Base-by-base conservation (phyloP, 1,140 invertebrate genomes). In the Nephila pilipes region DNA sequence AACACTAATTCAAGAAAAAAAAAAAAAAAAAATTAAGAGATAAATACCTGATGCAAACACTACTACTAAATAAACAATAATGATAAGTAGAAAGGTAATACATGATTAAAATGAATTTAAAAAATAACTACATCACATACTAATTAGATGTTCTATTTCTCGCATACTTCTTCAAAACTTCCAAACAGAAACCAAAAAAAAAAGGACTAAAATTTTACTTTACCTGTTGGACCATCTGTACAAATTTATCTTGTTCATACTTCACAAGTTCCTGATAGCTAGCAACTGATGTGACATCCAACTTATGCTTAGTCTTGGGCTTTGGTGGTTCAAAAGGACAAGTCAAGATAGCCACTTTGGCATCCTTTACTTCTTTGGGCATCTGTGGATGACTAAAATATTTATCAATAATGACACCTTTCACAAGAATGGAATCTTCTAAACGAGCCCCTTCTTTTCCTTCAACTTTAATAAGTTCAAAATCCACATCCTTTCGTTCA, bases 311-410 rank as follows among this genome's bases (percentile, higher is more conserved):
- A 92, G 99, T 99, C 96, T 99, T 99, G 25, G 99, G 99, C 96
- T 99, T 99, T 36, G 99, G 99, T 69, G 99, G 99, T 96, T 99
- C 99, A 96, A 99, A 99, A 94, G 99, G 98, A 96, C 99, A 99
- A 22, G 99, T 99, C 10, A 99, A 96, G 94, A 99, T 99, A 2
- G 99, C 99, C 80, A 99, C 96, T 95, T 99, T 99, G 0, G 98
- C 99, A 96, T 99, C 97, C 95, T 97, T 97, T 12, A 98, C 95
- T 92, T 95, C 95, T 96, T 98, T 99, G 1, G 99, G 99, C 99
- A 99, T 99, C 96, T 99, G 99, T 87, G 99, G 98, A 97, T 99
- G 99, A 94, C 98, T 99, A 96, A 99, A 98, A 93, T 99, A 99
- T 96, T 99, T 99, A 95, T 99, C 99, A 29, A 99, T 97, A 93